Conservation (phyloP, 2,113 vertebrate species). For the Tetrao urogallus region DNA sequence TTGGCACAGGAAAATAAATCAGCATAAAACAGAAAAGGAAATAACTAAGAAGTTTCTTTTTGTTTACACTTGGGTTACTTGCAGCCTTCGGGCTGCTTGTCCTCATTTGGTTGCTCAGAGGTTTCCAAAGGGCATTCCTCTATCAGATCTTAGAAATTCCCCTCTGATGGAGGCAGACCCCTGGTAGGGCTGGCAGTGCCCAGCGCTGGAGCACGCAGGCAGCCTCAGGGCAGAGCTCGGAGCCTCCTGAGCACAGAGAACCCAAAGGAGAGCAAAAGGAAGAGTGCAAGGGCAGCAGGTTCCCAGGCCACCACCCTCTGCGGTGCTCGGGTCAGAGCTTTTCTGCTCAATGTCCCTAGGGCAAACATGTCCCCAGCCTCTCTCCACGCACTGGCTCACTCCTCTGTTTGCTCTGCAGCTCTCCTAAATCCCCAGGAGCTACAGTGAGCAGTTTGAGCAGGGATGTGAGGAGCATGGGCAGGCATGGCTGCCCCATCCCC, state of each 20-base stretch:
- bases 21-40: neutral
- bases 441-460: neutral
- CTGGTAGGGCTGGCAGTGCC: neutral
- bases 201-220: neutral
- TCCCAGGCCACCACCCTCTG: neutral
- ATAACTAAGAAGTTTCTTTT: neutral
- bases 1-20: rapidly evolving
- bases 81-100: no score
- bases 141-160: neutral
- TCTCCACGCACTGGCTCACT: rapidly evolving
- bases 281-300: neutral
- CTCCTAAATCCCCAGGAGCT: neutral
- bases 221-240: neutral
- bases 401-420: neutral
- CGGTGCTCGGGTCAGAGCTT: rapidly evolving
- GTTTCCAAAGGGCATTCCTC: neutral
- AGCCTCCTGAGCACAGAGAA: neutral
- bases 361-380: neutral
- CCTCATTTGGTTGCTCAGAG: neutral
- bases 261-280: neutral
- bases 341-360: neutral
- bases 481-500: neutral
- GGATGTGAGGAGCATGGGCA: neutral
- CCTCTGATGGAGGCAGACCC: neutral
- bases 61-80: neutral